phyloP scores from a whole-genome alignment of 2,113 vertebrate species.

The Myiozetetes cayanensis region DNA sequence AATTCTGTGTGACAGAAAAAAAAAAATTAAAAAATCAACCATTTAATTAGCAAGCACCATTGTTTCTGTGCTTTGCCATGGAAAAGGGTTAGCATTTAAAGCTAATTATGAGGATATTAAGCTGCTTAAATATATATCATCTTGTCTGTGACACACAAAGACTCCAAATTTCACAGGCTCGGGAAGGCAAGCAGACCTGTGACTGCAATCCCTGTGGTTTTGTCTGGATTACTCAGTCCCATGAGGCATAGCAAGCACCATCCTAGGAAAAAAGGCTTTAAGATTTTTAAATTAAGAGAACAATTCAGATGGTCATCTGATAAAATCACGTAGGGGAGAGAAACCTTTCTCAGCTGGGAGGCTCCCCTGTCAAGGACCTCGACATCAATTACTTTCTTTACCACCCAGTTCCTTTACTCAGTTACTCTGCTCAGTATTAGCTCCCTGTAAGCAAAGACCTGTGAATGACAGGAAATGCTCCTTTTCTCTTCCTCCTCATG shows the following conservation, averaged over 20 bases:
- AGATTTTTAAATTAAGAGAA: no score
- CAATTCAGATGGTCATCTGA: not conserved
- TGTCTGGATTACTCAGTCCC: not conserved
- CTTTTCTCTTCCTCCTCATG: not conserved
- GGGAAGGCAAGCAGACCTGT: not conserved
- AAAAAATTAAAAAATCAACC: no score
- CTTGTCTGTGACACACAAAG: fast-evolving
- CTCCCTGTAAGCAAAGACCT: not conserved
- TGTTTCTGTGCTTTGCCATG: not conserved
- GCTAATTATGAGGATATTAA: not conserved
- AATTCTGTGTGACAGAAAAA: not conserved
- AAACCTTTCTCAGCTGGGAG: not conserved
- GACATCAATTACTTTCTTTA: fast-evolving
- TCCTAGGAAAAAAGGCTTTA: not conserved
- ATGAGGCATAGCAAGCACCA: not conserved
- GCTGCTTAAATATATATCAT: not conserved
- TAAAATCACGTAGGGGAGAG: fast-evolving
- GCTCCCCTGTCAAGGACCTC: not conserved
- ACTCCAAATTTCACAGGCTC: not conserved
- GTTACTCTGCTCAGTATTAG: not conserved
- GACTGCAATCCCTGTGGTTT: not conserved
- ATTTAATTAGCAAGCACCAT: not conserved
- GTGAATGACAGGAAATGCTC: not conserved
- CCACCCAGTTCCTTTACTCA: not conserved
- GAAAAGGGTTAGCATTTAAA: not conserved